Base-by-base conservation (phyloP, 2,888 invertebrate genomes). In the Cheilosia soror region DNA sequence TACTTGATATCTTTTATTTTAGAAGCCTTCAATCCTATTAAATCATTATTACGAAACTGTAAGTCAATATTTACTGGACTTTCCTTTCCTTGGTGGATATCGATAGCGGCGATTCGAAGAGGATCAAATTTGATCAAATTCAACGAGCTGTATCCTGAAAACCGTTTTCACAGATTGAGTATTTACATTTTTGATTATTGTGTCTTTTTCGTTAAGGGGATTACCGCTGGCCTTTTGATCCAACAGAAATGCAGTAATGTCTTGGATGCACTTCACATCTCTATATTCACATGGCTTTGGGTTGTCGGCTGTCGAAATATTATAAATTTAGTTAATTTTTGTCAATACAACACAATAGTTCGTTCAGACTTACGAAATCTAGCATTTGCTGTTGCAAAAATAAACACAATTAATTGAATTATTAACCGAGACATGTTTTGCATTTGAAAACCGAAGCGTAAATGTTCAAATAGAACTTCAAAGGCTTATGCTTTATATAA, bases 51-150 rank as follows among this genome's bases (percentile, higher is more conserved):
- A 6, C 71, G 89, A 27, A 92, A 91, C 0, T 87, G 88, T 2
- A 92, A 83, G 65, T 91, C 90, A 62, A 92, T 90, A 53, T 89
- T 90, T 0, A 92, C 91, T 0, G 92, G 91, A 87, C 91, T 91
- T 0, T 90, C 89, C 0, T 78, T 88, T 0, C 90, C 91, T 81
- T 92, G 91, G 11, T 89, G 89, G 4, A 92, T 84, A 25, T 85
- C 78, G 27, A 92, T 88, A 42, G 87, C 87, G 1, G 88, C 78
- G 0, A 92, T 88, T 7, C 71, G 53, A 9, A 90, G 63, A 0
- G 91, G 91, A 82, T 91, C 90, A 0, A 91, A 33, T 44, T 83
- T 88, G 1, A 87, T 68, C n/a, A 91, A 57, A 76, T 90, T 91
- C 3, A 91, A 60, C 0, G 89, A 87, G 4, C 57, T 65, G 55